These are phyloP conservation scores for Hoplostethus atlanticus DNA, from an alignment of 2,797 vertebrate species.

Conservation along the genomic window DNA sequence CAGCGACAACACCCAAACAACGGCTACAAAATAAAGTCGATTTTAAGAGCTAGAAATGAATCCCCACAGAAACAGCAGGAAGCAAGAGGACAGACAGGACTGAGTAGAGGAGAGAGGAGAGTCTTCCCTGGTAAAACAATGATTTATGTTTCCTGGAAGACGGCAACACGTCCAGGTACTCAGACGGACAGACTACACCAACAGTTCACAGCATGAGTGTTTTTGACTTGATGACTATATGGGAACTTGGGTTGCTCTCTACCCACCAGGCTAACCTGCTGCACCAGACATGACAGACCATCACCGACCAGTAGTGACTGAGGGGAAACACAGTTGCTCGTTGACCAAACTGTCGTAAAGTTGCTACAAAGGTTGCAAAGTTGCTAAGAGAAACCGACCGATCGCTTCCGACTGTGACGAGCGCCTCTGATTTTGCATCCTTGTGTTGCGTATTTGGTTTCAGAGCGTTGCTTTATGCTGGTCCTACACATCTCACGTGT, in stretches of 20 bases:
- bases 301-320: too few relatives aligned
- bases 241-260: too few relatives aligned
- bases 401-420: background rate
- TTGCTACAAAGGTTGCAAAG: background rate
- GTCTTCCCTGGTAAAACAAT: background rate
- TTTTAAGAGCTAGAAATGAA: background rate
- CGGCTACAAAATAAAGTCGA: background rate
- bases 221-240: too few relatives aligned
- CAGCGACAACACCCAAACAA: background rate
- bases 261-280: background rate
- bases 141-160: background rate
- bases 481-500: slow-evolving; percentile 40
- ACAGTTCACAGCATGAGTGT: background rate
- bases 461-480: slow-evolving; percentile 30
- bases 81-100: background rate
- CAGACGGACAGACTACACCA: background rate
- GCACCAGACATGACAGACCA: background rate
- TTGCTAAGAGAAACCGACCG: background rate
- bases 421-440: slow-evolving; percentile 14
- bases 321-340: background rate
- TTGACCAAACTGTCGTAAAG: background rate
- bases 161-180: background rate
- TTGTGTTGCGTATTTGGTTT: slow-evolving; percentile 45
- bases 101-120: background rate
- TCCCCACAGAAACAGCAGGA: background rate